Percentiles rank a stretch among this genome's conserved stretches.
Evolutionary conservation across 2,113 vertebrate species (phyloP).

Genomic region (Geococcyx californianus): DNA sequence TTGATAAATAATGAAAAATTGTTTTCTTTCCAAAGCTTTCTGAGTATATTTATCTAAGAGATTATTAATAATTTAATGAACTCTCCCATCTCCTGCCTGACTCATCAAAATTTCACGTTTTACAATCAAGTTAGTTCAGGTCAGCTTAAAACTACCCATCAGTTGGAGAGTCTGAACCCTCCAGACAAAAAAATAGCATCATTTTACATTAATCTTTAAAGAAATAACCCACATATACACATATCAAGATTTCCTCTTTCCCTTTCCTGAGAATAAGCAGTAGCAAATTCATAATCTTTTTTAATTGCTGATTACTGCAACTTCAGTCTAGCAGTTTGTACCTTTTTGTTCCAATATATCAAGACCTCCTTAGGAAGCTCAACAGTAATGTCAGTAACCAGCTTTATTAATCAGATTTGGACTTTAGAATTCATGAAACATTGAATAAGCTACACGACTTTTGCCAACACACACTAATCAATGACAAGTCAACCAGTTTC

Average conservation of each 20-base stretch:
- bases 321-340: background rate
- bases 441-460: background rate
- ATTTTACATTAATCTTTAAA: background rate
- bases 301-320: background rate
- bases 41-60: background rate
- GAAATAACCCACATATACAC: background rate
- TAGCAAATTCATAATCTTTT: background rate
- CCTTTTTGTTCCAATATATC: background rate
- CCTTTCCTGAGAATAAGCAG: background rate
- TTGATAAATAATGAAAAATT: background rate
- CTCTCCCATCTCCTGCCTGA: background rate
- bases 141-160: background rate
- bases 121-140: background rate
- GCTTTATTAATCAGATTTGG: background rate
- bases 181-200: fast-evolving
- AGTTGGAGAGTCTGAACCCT: background rate
- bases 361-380: background rate
- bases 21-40: background rate
- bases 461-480: background rate
- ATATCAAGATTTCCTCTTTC: background rate
- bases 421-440: background rate
- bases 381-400: background rate
- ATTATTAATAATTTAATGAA: background rate
- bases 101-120: background rate
- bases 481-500: background rate